Percentiles rank a stretch among this genome's conserved stretches.
Conservation (phyloP, 2,797 vertebrate species). For the Dallia pectoralis region DNA sequence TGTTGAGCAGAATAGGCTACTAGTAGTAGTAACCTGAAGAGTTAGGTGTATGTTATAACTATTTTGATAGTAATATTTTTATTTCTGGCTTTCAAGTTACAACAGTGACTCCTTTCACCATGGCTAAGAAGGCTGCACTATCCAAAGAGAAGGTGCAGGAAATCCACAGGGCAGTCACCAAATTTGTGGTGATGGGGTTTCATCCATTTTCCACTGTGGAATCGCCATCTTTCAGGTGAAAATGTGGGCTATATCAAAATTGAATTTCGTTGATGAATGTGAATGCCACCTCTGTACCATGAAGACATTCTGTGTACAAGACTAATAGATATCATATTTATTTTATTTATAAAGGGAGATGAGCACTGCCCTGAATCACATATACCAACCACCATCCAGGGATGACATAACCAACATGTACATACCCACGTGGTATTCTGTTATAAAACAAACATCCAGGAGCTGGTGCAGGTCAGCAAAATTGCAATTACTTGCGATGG, state of each 20-base stretch:
- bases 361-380: slow-evolving; percentile 10
- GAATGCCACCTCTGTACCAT: too few relatives aligned
- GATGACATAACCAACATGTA: slow-evolving; percentile 9
- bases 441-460: not conserved
- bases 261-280: too few relatives aligned
- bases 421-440: slow-evolving; percentile 13
- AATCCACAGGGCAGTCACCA: slow-evolving; percentile 24
- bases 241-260: too few relatives aligned
- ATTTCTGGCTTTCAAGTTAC: too few relatives aligned
- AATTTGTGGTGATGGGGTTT: slow-evolving; percentile 26
- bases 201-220: slow-evolving; percentile 21
- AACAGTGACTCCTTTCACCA: accelerated
- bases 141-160: slow-evolving; percentile 13
- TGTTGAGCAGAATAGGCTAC: too few relatives aligned
- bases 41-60: too few relatives aligned
- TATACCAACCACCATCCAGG: slow-evolving; percentile 9
- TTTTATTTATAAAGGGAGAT: too few relatives aligned
- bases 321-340: too few relatives aligned
- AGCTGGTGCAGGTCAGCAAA: slow-evolving; percentile 8
- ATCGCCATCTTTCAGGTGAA: slow-evolving; percentile 21
- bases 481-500: slow-evolving; percentile 13
- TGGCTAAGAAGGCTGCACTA: too few relatives aligned
- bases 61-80: too few relatives aligned
- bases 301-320: too few relatives aligned
- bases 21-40: too few relatives aligned